Conservation (phyloP, 2,888 invertebrate species). For the Agrenia bidenticulata region DNA sequence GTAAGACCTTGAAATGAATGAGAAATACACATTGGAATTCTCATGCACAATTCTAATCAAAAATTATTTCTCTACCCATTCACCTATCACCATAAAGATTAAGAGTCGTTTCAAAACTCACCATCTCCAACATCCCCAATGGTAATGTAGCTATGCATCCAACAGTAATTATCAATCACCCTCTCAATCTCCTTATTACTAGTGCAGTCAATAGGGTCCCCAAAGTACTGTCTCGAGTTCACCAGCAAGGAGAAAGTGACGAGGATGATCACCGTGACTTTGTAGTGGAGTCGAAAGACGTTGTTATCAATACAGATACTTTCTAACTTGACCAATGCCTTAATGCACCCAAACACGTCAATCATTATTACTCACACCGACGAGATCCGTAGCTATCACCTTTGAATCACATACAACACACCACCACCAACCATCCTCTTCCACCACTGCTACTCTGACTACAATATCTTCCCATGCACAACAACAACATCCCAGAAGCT, state of each 20-base stretch:
- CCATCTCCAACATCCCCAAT: slow-evolving; percentile 35
- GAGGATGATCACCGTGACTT: slow-evolving; percentile 70
- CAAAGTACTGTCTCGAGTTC: slow-evolving; percentile 80
- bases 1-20: no score
- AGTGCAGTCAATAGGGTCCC: slow-evolving; percentile 73
- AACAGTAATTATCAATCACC: slow-evolving; percentile 73
- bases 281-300: slow-evolving; percentile 73
- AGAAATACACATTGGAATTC: no score
- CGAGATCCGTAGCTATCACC: neutral
- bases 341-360: slow-evolving; percentile 68
- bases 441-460: no score
- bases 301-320: slow-evolving; percentile 72
- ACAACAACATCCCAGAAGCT: no score
- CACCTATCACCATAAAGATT: no score
- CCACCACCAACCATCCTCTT: no score
- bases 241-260: slow-evolving; percentile 72
- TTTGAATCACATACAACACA: no score
- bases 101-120: no score
- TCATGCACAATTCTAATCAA: no score
- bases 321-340: slow-evolving; percentile 67
- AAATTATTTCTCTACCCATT: no score
- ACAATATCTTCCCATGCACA: no score
- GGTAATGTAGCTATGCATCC: slow-evolving; percentile 63
- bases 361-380: slow-evolving; percentile 59
- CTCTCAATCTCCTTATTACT: slow-evolving; percentile 61